These are phyloP conservation scores for Cephus pulcher DNA, from an alignment of 2,888 invertebrate genomes.

Conservation along the genomic window DNA sequence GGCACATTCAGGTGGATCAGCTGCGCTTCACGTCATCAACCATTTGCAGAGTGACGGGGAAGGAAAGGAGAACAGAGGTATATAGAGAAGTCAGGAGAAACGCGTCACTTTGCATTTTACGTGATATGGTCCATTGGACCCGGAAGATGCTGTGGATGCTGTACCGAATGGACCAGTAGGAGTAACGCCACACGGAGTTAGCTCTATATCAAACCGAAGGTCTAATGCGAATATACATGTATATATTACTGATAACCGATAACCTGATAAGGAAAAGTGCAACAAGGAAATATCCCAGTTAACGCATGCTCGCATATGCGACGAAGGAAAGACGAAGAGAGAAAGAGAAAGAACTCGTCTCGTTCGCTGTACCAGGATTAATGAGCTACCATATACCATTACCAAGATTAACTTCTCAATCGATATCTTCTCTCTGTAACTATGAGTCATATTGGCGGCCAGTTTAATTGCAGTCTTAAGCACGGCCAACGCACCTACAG, in stretches of 20 bases:
- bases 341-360: not conserved
- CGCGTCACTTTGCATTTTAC: not conserved
- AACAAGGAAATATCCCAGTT: not conserved
- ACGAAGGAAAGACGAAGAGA: not conserved
- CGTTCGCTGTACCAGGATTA: not conserved
- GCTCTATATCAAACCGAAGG: not conserved
- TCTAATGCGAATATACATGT: not conserved
- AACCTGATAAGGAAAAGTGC: not conserved
- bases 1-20: slow-evolving; percentile 26
- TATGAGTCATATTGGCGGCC: not conserved
- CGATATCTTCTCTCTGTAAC: not conserved
- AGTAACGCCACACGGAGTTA: not conserved
- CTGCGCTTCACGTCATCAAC: not conserved
- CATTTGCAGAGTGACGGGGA: not conserved
- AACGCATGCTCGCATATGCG: not conserved
- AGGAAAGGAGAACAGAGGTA: not conserved
- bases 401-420: not conserved
- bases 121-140: not conserved
- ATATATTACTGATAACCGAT: not conserved
- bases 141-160: not conserved
- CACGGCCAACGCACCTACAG: not conserved
- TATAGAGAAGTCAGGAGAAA: not conserved
- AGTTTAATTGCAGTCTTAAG: not conserved
- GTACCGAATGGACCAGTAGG: not conserved
- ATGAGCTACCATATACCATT: not conserved